phyloP scores from a whole-genome alignment of 1,140 invertebrate species.

The Marisa cornuarietis region DNA sequence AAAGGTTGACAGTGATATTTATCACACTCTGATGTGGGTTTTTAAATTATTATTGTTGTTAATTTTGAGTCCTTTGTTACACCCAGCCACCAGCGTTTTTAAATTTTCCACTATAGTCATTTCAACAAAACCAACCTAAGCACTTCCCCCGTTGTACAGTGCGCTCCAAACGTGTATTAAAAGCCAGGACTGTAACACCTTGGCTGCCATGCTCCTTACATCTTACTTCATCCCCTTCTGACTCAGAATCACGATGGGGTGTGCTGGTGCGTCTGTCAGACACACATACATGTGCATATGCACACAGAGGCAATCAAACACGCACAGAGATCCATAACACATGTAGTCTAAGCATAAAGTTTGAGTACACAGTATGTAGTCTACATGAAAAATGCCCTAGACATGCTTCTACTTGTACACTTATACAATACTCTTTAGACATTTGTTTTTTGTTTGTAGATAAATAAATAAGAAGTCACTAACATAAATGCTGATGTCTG shows the following conservation, averaged over 20 bases:
- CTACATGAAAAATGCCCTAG: no score
- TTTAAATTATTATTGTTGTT: background rate
- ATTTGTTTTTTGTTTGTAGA: no score
- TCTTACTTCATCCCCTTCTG: constrained; percentile 11
- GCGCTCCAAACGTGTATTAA: constrained; percentile 8
- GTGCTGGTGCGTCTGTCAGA: constrained; percentile 19
- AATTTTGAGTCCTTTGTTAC: background rate
- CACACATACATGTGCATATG: no score
- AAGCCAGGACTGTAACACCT: constrained; percentile 1
- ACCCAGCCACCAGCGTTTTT: background rate
- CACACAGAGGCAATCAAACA: no score
- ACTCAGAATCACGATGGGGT: constrained; percentile 6
- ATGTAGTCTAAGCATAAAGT: no score
- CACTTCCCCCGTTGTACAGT: constrained; percentile 1
- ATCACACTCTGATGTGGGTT: background rate
- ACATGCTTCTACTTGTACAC: no score
- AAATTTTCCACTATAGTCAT: background rate
- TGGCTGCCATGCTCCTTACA: background rate
- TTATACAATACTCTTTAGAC: no score
- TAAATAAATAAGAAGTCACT: no score
- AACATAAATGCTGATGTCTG: no score
- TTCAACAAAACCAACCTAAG: background rate
- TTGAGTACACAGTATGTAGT: no score
- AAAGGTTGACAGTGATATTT: constrained; percentile 6
- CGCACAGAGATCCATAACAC: no score